These are phyloP conservation scores for Crax fasciolata DNA, from an alignment of 2,797 vertebrate species.

Conservation along the genomic window DNA sequence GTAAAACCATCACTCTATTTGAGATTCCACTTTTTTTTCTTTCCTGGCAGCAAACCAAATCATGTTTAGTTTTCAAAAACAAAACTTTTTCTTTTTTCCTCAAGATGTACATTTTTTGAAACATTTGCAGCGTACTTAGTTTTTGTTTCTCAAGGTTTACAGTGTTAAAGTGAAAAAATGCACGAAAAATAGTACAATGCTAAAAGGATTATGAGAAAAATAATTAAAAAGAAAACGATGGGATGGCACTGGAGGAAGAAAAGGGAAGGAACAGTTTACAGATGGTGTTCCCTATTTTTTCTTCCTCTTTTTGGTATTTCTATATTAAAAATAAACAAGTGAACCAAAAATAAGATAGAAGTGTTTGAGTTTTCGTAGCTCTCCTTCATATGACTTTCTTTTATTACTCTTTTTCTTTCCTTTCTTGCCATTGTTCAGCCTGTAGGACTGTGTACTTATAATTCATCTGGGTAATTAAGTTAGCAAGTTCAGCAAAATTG, in stretches of 20 bases:
- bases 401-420: conserved; percentile 16
- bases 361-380: conserved; percentile 56
- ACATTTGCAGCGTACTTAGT: neutral
- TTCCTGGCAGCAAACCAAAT: neutral
- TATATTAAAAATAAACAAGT: conserved; percentile 79
- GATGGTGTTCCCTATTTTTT: conserved; percentile 75
- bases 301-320: conserved; percentile 73
- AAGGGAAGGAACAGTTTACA: conserved; percentile 75
- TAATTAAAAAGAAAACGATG: conserved; percentile 60
- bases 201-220: conserved; percentile 54
- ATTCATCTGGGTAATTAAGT: conserved; percentile 25
- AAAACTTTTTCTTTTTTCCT: neutral
- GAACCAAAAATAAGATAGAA: conserved; percentile 68
- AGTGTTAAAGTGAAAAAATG: neutral
- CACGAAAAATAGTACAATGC: neutral
- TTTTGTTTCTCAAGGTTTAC: neutral
- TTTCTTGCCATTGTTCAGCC: neutral
- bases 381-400: neutral
- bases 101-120: neutral
- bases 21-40: neutral
- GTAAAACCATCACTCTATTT: neutral
- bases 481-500: conserved; percentile 5
- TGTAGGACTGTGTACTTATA: neutral
- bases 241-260: conserved; percentile 63
- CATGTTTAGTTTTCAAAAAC: neutral